Evolutionary conservation across 2,113 vertebrate genomes (phyloP).

Genomic region (Lota lota): DNA sequence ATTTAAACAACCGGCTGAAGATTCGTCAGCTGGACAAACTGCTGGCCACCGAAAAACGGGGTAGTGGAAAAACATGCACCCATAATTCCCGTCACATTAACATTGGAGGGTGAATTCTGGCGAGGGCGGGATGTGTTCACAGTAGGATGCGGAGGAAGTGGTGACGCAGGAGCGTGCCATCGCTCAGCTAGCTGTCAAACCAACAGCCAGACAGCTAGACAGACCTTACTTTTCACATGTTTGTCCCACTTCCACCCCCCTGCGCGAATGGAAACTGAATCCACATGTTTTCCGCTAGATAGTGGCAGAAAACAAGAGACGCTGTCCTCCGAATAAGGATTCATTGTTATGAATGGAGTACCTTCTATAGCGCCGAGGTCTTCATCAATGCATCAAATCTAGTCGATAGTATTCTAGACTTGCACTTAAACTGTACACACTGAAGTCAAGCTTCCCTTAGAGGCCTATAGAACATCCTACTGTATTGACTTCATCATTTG

Average conservation of each 20-base stretch:
- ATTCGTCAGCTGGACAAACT: conserved; percentile 27
- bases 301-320: no score
- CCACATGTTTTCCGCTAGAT: no score
- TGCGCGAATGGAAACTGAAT: no score
- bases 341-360: no score
- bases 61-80: conserved; percentile 43
- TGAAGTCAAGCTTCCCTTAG: no score
- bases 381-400: no score
- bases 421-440: no score
- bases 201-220: conserved; percentile 34
- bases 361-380: no score
- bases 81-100: conserved; percentile 48
- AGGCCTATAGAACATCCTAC: no score
- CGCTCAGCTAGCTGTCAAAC: conserved; percentile 48
- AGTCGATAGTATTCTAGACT: no score
- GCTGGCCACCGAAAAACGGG: conserved; percentile 11
- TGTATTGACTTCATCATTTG: no score
- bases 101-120: conserved; percentile 32
- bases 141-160: conserved; percentile 63
- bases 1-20: background rate
- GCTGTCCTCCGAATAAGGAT: no score
- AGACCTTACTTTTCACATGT: conserved; percentile 47
- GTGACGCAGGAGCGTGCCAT: conserved; percentile 60
- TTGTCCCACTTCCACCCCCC: conserved; percentile 30
- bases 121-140: conserved; percentile 2